Percentiles rank a stretch among this genome's conserved stretches.
Conservation (phyloP, 2,113 vertebrate species). For the Lonchura striata region DNA sequence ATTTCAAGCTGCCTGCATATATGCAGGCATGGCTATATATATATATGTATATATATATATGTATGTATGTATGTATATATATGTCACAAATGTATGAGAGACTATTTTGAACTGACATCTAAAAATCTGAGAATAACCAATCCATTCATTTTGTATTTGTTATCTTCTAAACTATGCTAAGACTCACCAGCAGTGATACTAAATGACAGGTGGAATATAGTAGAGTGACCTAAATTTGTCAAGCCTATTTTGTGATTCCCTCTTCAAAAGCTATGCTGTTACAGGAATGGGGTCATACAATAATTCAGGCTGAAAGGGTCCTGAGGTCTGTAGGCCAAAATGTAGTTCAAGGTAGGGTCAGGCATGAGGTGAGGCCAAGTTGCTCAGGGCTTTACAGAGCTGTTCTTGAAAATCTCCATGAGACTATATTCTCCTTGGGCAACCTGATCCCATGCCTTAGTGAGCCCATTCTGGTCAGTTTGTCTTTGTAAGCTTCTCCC, state of each 20-base stretch:
- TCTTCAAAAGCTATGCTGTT: neutral
- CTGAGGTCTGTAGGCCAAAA: neutral
- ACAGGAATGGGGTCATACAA: neutral
- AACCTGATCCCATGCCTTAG: neutral
- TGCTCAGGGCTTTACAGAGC: neutral
- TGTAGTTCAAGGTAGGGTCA: neutral
- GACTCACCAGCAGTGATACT: neutral
- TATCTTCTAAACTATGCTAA: neutral
- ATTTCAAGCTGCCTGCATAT: neutral
- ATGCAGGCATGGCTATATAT: neutral
- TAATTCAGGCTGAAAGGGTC: neutral
- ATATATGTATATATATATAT: neutral
- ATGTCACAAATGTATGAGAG: neutral
- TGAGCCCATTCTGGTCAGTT: neutral
- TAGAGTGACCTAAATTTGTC: neutral
- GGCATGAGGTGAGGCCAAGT: neutral
- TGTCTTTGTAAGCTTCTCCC: neutral
- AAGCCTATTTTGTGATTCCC: neutral
- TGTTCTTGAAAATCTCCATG: neutral
- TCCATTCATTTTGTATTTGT: neutral
- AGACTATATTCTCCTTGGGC: neutral
- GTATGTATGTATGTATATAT: neutral
- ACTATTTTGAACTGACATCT: neutral
- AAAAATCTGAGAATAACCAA: neutral
- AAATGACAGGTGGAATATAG: neutral